phyloP scores from a whole-genome alignment of 2,888 invertebrate species.

The Hartigia nigra region DNA sequence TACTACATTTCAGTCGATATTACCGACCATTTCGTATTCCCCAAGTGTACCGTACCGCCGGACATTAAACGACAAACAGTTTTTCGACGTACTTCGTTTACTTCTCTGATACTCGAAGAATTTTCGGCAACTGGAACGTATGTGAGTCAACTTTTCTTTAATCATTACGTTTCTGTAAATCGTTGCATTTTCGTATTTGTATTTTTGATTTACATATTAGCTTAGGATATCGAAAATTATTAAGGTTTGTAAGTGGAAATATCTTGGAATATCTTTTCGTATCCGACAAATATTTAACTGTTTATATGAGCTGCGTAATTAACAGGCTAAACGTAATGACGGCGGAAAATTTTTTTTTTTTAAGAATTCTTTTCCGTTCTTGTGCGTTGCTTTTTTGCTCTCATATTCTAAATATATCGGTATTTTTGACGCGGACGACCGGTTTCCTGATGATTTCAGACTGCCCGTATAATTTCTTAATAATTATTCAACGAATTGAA shows the following conservation, averaged over 20 bases:
- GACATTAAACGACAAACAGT: background rate
- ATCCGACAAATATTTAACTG: background rate
- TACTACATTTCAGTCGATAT: background rate
- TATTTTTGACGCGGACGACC: background rate
- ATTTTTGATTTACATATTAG: background rate
- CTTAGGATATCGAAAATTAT: background rate
- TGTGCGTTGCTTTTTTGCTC: background rate
- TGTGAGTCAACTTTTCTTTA: background rate
- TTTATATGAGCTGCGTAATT: background rate
- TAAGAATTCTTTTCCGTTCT: background rate
- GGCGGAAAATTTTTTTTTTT: background rate
- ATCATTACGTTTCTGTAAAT: background rate
- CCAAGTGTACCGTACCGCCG: background rate
- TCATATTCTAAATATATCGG: background rate
- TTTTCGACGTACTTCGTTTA: background rate
- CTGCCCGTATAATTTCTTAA: background rate
- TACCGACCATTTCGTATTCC: background rate
- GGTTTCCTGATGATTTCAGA: background rate
- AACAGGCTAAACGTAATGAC: background rate
- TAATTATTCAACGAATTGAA: background rate
- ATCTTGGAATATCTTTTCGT: background rate
- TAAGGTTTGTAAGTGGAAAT: background rate
- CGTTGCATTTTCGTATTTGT: background rate
- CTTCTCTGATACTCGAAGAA: background rate
- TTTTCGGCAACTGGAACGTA: background rate